Evolutionary conservation across 2,113 vertebrate genomes (phyloP).

Genomic region (Sphyrna mokarran): DNA sequence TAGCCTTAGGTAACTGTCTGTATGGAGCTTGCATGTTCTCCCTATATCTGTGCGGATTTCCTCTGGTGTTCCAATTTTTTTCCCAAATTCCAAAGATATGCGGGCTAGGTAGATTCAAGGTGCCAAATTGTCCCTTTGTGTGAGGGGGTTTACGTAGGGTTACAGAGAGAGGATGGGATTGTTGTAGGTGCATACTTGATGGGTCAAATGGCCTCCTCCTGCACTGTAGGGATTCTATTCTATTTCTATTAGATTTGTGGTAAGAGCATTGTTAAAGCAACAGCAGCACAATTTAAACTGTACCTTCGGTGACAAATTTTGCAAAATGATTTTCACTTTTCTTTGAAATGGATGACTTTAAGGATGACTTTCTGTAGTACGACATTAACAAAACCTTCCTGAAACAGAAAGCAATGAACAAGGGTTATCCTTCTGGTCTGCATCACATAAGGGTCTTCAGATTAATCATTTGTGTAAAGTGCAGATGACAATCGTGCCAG

Average conservation of each 20-base stretch:
- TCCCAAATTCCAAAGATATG: too few relatives aligned
- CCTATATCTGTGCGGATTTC: too few relatives aligned
- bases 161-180: too few relatives aligned
- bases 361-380: not conserved
- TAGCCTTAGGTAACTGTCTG: too few relatives aligned
- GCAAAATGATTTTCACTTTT: not conserved
- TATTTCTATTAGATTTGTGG: not conserved
- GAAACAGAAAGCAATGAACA: not conserved
- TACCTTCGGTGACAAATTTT: not conserved
- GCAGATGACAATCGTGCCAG: not conserved
- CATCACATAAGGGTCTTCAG: not conserved
- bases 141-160: too few relatives aligned
- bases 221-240: too few relatives aligned
- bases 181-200: too few relatives aligned
- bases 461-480: conserved; percentile 7
- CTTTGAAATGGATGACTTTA: not conserved
- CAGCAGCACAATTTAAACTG: not conserved
- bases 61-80: too few relatives aligned
- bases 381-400: not conserved
- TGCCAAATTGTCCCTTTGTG: too few relatives aligned
- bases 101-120: too few relatives aligned
- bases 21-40: too few relatives aligned
- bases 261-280: not conserved
- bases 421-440: not conserved
- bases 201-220: too few relatives aligned